These are phyloP conservation scores for Daubentonia madagascariensis DNA, from an alignment of 2,113 vertebrate genomes.

Conservation along the genomic window DNA sequence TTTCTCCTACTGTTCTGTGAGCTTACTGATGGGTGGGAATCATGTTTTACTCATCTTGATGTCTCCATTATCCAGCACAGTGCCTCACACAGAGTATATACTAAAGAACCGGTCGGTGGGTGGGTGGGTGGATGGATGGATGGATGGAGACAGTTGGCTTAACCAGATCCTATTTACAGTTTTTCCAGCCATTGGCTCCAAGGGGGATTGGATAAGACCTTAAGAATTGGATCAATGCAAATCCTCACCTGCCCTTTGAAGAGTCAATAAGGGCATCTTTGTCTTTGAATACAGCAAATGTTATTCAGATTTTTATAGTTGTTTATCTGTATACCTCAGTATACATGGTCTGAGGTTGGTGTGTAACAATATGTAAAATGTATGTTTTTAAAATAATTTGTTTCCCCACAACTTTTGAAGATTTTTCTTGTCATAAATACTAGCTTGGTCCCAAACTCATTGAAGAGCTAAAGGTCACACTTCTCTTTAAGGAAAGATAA, in stretches of 20 bases:
- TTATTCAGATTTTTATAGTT: conserved; percentile 56
- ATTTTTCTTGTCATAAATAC: conserved; percentile 28
- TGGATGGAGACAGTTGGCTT: background rate
- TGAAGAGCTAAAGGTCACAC: background rate
- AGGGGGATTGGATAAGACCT: background rate
- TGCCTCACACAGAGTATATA: conserved; percentile 27
- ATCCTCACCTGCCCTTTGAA: conserved; percentile 3
- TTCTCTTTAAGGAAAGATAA: conserved; percentile 11
- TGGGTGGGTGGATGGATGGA: background rate
- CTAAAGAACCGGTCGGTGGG: background rate
- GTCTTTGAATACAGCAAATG: conserved; percentile 44
- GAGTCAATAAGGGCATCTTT: conserved; percentile 14
- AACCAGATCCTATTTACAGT: conserved; percentile 1
- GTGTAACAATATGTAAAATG: conserved; percentile 11
- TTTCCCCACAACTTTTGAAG: conserved; percentile 8
- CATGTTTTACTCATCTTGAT: conserved; percentile 2
- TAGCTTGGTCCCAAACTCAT: background rate
- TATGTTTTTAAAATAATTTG: conserved; percentile 64
- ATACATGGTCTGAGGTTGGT: background rate
- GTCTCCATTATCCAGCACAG: conserved; percentile 3
- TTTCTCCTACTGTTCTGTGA: background rate
- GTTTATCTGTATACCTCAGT: conserved; percentile 35
- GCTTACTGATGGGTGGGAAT: background rate
- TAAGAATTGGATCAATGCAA: conserved; percentile 11
- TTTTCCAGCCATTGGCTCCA: background rate